A percentile compares a stretch with the other conserved stretches of the same genome.
phyloP scores from a whole-genome alignment of 1,140 invertebrate genomes.

The Drosophila guanche region DNA sequence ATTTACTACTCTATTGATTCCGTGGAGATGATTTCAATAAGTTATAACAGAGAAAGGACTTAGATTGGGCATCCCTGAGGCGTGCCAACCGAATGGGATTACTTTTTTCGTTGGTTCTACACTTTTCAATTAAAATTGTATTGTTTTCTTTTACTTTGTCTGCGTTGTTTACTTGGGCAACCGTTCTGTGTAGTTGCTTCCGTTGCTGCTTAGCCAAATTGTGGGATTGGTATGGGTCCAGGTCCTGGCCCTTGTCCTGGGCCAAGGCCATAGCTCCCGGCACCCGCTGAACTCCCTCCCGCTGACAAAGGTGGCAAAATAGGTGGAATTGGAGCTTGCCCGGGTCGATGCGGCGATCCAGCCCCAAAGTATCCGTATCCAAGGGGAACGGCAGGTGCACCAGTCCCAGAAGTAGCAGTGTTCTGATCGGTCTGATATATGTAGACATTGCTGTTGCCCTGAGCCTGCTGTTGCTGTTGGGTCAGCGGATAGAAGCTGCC shows the following conservation, averaged over 20 bases:
- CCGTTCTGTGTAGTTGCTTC: conserved; percentile 17
- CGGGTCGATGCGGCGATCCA: conserved; percentile 27
- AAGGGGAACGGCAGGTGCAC: conserved; percentile 14
- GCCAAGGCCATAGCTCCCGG: conserved; percentile 48
- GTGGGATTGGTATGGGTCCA: conserved; percentile 29
- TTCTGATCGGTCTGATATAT: conserved; percentile 71
- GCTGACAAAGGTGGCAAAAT: conserved; percentile 9
- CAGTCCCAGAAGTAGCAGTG: conserved; percentile 20
- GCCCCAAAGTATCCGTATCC: conserved; percentile 44
- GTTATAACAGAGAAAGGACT: too few species aligned
- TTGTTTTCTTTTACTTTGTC: conserved; percentile 82
- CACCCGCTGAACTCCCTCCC: conserved; percentile 31
- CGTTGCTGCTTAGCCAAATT: conserved; percentile 29
- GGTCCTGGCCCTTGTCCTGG: conserved; percentile 9
- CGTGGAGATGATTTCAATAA: too few species aligned
- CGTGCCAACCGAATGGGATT: not conserved
- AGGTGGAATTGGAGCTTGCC: not conserved
- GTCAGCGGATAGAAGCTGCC: conserved; percentile 49
- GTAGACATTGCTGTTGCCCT: conserved; percentile 69
- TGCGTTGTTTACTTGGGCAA: conserved; percentile 75
- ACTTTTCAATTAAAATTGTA: conserved; percentile 82
- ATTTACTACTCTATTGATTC: too few species aligned
- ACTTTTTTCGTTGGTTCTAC: conserved; percentile 47
- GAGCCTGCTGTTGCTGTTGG: conserved; percentile 54
- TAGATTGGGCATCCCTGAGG: too few species aligned